Evolutionary conservation across 2,797 vertebrate species (phyloP).

Genomic region (Psittacula echo): DNA sequence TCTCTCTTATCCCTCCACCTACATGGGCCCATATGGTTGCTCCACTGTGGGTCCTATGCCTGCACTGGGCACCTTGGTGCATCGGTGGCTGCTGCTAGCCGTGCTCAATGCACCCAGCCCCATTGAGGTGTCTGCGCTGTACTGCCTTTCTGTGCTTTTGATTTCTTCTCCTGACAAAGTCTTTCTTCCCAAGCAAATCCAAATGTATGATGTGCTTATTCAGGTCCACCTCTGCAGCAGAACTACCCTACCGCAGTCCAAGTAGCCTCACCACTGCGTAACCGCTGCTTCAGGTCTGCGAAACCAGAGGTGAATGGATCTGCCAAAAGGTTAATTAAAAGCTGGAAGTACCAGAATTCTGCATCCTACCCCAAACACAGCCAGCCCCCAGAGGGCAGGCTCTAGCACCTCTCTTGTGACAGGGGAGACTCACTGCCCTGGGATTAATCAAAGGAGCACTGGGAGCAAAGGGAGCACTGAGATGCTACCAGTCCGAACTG

Average conservation of each 20-base stretch:
- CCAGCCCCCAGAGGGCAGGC: neutral
- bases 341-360: neutral
- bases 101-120: neutral
- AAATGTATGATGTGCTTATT: too few species aligned
- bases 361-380: neutral
- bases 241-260: rapidly evolving
- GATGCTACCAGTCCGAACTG: neutral
- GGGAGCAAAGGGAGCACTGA: neutral
- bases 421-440: neutral
- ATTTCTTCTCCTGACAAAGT: neutral
- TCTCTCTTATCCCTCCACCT: neutral
- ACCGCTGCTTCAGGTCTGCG: neutral
- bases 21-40: neutral
- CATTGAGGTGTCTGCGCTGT: rapidly evolving
- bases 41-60: neutral
- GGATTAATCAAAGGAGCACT: neutral
- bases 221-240: neutral
- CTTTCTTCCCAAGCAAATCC: neutral
- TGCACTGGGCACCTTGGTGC: neutral
- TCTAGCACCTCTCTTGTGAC: neutral
- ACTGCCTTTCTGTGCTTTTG: neutral
- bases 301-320: neutral
- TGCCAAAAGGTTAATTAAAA: neutral
- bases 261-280: rapidly evolving
- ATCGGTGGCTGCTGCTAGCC: rapidly evolving